Evolutionary conservation across 2,113 vertebrate species (phyloP).

Genomic region (Bucco capensis): DNA sequence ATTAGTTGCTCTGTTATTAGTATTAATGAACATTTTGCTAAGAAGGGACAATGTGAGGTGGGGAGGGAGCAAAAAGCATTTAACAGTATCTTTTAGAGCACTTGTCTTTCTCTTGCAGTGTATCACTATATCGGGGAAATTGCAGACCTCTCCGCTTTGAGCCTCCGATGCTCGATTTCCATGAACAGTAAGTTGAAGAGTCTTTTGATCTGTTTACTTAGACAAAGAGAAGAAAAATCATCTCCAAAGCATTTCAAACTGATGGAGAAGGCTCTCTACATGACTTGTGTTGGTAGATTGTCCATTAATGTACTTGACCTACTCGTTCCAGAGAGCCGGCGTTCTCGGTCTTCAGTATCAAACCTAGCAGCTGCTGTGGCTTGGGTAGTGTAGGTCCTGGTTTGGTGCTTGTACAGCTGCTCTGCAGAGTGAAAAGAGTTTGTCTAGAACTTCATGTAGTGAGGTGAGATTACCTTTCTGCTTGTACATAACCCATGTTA

Average conservation of each 20-base stretch:
- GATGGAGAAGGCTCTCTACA: not conserved
- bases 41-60: not conserved
- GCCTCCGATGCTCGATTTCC: conserved; percentile 98
- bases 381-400: not conserved
- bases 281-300: not conserved
- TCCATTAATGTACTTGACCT: not conserved
- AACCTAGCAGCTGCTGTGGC: not conserved
- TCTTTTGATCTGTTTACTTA: not conserved
- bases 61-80: not conserved
- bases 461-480: not conserved
- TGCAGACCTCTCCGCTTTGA: conserved; percentile 96
- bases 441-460: not conserved
- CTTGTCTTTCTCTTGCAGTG: conserved; percentile 76
- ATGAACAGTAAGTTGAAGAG: conserved; percentile 89
- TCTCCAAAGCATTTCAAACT: not conserved
- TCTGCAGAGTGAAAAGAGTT: not conserved
- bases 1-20: not conserved
- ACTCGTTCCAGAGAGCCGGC: not conserved
- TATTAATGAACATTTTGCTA: not conserved
- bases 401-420: not conserved
- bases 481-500: rapidly evolving
- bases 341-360: not conserved
- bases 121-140: conserved; percentile 89
- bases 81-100: not conserved
- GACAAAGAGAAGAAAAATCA: not conserved